Evolutionary conservation across 2,797 vertebrate species (phyloP).

Genomic region (Fringilla coelebs): DNA sequence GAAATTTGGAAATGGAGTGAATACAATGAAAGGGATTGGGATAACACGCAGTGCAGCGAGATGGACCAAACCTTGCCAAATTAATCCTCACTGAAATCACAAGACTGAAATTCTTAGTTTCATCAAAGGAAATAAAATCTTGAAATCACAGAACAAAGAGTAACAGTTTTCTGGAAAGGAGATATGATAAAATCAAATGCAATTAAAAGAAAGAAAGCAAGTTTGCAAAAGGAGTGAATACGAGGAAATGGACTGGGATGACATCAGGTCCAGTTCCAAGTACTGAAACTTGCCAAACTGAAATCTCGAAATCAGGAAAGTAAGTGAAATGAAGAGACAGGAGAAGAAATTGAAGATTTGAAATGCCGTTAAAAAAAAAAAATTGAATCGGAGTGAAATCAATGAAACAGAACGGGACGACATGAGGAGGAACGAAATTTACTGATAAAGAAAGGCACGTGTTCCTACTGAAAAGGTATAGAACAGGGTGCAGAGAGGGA

Average conservation of each 20-base stretch:
- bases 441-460: neutral
- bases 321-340: neutral
- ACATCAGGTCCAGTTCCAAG: neutral
- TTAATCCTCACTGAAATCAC: neutral
- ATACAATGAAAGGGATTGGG: neutral
- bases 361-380: neutral
- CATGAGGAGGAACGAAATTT: neutral
- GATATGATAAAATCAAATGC: neutral
- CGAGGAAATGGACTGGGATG: neutral
- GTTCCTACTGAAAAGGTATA: no score
- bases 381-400: fast-evolving
- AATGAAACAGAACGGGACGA: neutral
- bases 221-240: neutral
- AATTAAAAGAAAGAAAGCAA: neutral
- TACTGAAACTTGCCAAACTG: neutral
- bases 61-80: neutral
- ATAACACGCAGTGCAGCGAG: neutral
- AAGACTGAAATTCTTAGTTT: neutral
- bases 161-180: neutral
- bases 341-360: neutral
- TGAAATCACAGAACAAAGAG: neutral
- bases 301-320: neutral
- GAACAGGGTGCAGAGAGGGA: neutral
- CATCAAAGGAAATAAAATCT: neutral
- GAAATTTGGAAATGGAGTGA: neutral